phyloP scores from a whole-genome alignment of 2,797 vertebrate genomes.

The Enteromius afrohamiltoni region DNA sequence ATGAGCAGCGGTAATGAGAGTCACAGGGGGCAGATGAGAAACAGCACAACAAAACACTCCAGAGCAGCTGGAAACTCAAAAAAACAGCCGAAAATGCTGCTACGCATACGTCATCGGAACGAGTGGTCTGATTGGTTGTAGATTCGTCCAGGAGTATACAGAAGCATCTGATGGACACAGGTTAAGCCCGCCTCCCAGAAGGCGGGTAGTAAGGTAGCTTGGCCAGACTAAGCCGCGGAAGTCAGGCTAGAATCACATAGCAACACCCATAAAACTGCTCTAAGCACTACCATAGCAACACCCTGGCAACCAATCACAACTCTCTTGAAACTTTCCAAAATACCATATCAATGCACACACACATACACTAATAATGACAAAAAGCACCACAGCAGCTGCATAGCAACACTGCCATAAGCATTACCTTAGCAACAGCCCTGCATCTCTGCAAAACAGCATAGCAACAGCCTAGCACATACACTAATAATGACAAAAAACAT shows the following conservation, averaged over 20 bases:
- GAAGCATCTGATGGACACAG: no score
- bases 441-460: no score
- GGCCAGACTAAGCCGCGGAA: no score
- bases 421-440: not conserved
- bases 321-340: not conserved
- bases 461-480: not conserved
- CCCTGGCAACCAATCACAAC: not conserved
- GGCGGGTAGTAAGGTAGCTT: no score
- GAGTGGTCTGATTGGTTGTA: no score
- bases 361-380: no score
- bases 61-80: not conserved
- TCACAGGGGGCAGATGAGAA: not conserved
- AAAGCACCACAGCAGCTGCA: not conserved
- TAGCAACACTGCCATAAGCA: not conserved
- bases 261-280: not conserved
- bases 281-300: not conserved
- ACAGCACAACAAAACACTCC: not conserved
- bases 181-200: no score
- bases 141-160: no score
- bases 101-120: no score
- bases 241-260: no score
- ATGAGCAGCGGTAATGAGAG: constrained; percentile 10
- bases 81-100: not conserved
- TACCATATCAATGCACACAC: no score
- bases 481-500: no score